phyloP scores from a whole-genome alignment of 2,888 invertebrate species.

The Villa cingulata region DNA sequence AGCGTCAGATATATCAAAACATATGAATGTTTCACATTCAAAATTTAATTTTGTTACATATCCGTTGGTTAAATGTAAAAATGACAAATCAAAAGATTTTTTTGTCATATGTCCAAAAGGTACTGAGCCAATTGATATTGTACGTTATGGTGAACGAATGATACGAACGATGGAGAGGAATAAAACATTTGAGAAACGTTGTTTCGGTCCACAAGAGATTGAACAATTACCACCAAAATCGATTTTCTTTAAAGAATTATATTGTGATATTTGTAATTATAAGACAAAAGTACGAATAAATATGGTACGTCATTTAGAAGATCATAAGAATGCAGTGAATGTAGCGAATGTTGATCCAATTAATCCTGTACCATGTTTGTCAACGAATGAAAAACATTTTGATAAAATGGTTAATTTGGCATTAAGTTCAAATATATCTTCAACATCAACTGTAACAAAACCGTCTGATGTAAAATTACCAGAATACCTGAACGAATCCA shows the following conservation, averaged over 20 bases:
- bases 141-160: constrained; percentile 23
- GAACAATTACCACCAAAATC: constrained; percentile 49
- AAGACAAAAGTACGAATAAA: constrained; percentile 57
- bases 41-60: constrained; percentile 31
- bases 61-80: constrained; percentile 36
- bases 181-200: constrained; percentile 22
- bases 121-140: constrained; percentile 15
- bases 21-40: constrained; percentile 43
- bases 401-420: constrained; percentile 77
- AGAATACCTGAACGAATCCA: constrained; percentile 39
- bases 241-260: constrained; percentile 46
- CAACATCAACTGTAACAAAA: constrained; percentile 15
- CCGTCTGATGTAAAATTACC: constrained; percentile 26
- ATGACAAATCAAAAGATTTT: constrained; percentile 36
- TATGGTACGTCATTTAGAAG: constrained; percentile 53
- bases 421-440: constrained; percentile 43
- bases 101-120: constrained; percentile 37
- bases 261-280: constrained; percentile 54
- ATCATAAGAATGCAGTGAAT: constrained; percentile 44
- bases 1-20: constrained; percentile 29
- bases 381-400: constrained; percentile 65
- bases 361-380: constrained; percentile 69
- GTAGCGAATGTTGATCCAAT: constrained; percentile 57
- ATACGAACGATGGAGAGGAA: constrained; percentile 21
- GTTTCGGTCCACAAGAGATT: constrained; percentile 47